Evolutionary conservation across 2,888 invertebrate species (phyloP).

Genomic region (Rhodophaea formosa): DNA sequence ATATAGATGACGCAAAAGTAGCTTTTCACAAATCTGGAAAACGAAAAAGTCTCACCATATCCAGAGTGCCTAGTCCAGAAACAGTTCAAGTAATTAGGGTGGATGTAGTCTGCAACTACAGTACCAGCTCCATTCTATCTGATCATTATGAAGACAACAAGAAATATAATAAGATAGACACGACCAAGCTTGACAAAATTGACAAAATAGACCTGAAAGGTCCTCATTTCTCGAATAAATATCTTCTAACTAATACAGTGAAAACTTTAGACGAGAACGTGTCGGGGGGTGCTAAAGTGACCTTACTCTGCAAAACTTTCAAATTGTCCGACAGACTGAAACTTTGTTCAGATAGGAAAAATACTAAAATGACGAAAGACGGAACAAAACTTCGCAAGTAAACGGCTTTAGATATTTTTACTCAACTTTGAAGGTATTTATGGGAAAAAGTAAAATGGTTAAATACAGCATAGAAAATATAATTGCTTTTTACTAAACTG

Average conservation of each 20-base stretch:
- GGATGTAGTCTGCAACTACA: slow-evolving; percentile 69
- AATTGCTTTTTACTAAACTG: too few species aligned
- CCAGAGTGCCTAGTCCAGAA: slow-evolving; percentile 69
- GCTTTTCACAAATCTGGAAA: slow-evolving; percentile 57
- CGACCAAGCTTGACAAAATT: slow-evolving; percentile 30
- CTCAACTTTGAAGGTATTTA: neutral
- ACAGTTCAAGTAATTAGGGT: slow-evolving; percentile 75
- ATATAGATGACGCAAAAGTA: slow-evolving; percentile 52
- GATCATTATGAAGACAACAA: slow-evolving; percentile 49
- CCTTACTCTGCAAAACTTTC: slow-evolving; percentile 71
- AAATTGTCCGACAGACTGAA: slow-evolving; percentile 57
- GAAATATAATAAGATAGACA: slow-evolving; percentile 28
- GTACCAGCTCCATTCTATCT: slow-evolving; percentile 42
- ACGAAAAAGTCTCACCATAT: slow-evolving; percentile 71
- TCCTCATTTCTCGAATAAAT: slow-evolving; percentile 57
- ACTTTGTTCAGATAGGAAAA: slow-evolving; percentile 28
- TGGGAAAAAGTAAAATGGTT: too few species aligned
- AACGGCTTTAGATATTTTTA: neutral
- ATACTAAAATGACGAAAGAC: slow-evolving; percentile 24
- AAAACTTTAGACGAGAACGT: slow-evolving; percentile 65
- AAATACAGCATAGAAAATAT: too few species aligned
- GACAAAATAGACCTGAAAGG: slow-evolving; percentile 42
- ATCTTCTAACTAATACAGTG: slow-evolving; percentile 63
- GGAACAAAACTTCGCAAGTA: slow-evolving; percentile 5
- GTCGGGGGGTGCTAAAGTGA: slow-evolving; percentile 67